Evolutionary conservation across 1,140 invertebrate species (phyloP).

Genomic region (Trichonephila inaurata): DNA sequence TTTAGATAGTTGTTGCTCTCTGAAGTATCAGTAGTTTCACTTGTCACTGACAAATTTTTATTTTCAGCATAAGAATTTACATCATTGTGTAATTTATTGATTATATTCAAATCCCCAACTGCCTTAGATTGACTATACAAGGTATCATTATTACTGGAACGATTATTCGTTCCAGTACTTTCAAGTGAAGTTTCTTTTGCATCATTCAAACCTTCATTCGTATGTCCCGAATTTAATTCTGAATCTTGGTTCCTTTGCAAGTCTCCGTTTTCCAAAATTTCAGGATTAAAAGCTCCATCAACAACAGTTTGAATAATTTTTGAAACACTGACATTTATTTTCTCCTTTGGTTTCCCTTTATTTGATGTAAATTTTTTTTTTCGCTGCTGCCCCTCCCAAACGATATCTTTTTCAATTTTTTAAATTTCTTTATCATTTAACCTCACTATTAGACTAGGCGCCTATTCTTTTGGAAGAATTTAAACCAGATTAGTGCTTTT

Average conservation of each 20-base stretch:
- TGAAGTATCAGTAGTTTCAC: not conserved
- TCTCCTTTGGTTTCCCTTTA: too few species aligned
- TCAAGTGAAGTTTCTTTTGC: not conserved
- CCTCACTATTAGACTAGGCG: too few species aligned
- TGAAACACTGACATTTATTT: not conserved
- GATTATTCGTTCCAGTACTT: not conserved
- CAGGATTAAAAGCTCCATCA: not conserved
- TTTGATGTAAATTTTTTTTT: too few species aligned
- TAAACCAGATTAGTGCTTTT: too few species aligned
- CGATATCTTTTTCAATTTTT: too few species aligned
- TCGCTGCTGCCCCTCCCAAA: too few species aligned
- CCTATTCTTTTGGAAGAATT: too few species aligned
- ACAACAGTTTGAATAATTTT: not conserved
- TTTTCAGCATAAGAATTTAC: not conserved
- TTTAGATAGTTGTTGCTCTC: not conserved
- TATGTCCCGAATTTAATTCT: not conserved
- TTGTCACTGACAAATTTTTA: not conserved
- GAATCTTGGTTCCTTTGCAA: not conserved
- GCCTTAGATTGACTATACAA: too few species aligned
- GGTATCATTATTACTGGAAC: too few species aligned
- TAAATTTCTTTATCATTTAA: too few species aligned
- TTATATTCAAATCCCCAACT: not conserved
- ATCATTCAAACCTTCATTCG: not conserved
- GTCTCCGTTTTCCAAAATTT: not conserved
- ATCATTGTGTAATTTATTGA: not conserved